Evolutionary conservation across 2,113 vertebrate genomes (phyloP).

Genomic region (Mastomys natalensis): DNA sequence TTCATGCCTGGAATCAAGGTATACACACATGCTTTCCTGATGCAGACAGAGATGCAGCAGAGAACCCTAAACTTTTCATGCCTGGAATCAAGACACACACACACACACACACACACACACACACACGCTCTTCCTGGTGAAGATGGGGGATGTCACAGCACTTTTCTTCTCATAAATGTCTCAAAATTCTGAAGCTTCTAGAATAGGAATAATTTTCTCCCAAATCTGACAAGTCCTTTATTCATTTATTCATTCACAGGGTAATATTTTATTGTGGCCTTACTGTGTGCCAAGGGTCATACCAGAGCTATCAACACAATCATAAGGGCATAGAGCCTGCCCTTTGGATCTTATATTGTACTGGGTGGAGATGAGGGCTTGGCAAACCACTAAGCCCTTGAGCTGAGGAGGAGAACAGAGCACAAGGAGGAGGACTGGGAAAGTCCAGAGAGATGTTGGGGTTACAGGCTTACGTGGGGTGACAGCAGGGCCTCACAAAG

Average conservation of each 20-base stretch:
- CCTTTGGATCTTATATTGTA: conserved; percentile 30
- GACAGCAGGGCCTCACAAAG: not conserved
- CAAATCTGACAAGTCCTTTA: not conserved
- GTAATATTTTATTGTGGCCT: not conserved
- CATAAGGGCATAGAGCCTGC: not conserved
- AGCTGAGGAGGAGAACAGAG: not conserved
- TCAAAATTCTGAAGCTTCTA: conserved; percentile 18
- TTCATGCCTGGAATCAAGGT: not conserved
- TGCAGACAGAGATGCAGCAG: not conserved
- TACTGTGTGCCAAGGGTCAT: not conserved
- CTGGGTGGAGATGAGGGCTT: not conserved
- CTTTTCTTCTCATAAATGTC: not conserved
- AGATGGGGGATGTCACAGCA: not conserved
- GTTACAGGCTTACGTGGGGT: not conserved
- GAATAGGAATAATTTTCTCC: not conserved
- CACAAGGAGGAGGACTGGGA: not conserved
- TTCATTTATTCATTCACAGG: not conserved
- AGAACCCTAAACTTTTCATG: not conserved
- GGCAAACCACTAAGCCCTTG: not conserved
- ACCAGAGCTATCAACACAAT: not conserved
- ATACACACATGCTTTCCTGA: not conserved
- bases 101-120: too few species aligned
- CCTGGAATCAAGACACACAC: not conserved
- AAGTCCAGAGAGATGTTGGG: not conserved
- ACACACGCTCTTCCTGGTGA: too few species aligned